Evolutionary conservation across 2,113 vertebrate species (phyloP).

Genomic region (Micronisus gabar): DNA sequence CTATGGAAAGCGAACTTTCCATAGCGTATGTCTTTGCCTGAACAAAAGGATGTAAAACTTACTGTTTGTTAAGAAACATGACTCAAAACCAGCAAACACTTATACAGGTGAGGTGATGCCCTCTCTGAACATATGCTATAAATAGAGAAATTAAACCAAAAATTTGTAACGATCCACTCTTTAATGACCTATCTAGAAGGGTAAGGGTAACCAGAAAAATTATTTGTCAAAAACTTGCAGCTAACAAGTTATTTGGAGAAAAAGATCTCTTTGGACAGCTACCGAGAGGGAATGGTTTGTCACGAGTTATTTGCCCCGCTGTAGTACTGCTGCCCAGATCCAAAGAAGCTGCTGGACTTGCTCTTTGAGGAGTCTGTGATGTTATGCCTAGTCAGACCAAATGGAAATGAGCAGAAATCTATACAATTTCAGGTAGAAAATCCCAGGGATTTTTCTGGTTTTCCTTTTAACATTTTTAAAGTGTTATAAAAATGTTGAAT

Average conservation of each 20-base stretch:
- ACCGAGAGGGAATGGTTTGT: neutral
- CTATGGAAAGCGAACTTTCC: neutral
- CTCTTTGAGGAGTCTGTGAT: constrained; percentile 14
- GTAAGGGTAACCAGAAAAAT: neutral
- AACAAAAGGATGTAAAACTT: neutral
- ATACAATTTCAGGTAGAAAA: constrained; percentile 38
- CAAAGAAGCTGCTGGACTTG: constrained; percentile 9
- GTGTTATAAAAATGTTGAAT: constrained; percentile 55
- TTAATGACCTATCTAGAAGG: neutral
- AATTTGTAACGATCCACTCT: neutral
- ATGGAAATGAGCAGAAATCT: constrained; percentile 30
- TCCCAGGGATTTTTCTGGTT: neutral
- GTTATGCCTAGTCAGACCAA: constrained; percentile 38
- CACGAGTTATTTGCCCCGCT: neutral
- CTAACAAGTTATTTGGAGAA: neutral
- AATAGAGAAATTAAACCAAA: neutral
- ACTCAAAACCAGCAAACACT: neutral
- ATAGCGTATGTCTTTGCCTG: neutral
- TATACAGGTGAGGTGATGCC: neutral
- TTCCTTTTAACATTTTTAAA: constrained; percentile 33
- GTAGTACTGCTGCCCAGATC: neutral
- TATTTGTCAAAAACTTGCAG: neutral
- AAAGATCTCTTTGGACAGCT: neutral
- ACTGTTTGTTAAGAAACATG: neutral
- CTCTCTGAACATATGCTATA: neutral